Evolutionary conservation across 2,888 invertebrate species (phyloP), one percentile per base, ranked within the genome.

Genomic region (Tetranychus piercei): DNA sequence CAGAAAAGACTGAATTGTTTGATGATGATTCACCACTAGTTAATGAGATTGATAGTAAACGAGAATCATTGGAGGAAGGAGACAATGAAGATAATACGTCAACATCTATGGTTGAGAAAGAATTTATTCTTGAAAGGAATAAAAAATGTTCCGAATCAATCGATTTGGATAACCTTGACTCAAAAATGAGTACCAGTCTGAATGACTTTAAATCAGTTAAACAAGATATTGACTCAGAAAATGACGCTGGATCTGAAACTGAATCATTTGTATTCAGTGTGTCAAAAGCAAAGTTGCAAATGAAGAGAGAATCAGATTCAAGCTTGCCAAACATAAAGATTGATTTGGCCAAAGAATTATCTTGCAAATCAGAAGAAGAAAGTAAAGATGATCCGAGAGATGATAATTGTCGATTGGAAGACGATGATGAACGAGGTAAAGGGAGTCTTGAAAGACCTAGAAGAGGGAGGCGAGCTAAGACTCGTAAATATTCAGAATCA

Each of bases 381-480:
- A 69, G 69, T 15, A 55, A 55, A 55, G 55, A 55, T 55, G 55
- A 55, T 15, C 15, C 55, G 7, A 55, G 55, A 55, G 55, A 55
- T 55, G 55, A 55, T 55, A 55, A 55, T 7, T 6, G 55, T 55
- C 9, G 55, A 55, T 15, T 15, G 9, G 67, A 67, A 5, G 67
- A 67, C 8, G 67, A 67, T 22, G 67, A 67, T n/a, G 67, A 67
- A 67, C n/a, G 67, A 67, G 67, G 67, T 22, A 67, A 67, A 43
- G 44, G 71, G 11, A 34, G 34, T 67, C 23, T 43, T 18, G 78
- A 77, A 69, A 72, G 77, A 69, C 77, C 78, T 20, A 71, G 78
- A 64, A 75, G 79, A 71, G 79, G 78, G 8, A 66, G 79, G 44
- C 76, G 77, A 69, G 78, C 78, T 6, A 79, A 79, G 55, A 78